Conservation (phyloP, 2,113 vertebrate genomes). For the Tangachromis dhanisi region DNA sequence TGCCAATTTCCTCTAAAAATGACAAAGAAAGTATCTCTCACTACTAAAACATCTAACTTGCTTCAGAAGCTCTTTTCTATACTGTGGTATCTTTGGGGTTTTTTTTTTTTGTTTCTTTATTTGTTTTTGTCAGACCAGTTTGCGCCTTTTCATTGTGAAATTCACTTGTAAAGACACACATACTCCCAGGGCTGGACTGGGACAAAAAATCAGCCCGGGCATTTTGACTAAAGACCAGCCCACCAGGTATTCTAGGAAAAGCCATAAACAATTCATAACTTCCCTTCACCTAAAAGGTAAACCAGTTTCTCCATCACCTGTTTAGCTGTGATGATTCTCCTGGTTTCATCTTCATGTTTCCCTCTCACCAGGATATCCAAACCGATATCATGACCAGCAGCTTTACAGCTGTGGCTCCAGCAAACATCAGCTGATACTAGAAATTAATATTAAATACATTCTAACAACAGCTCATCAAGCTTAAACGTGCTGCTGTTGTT, state of each 20-base stretch:
- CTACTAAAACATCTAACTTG: not conserved
- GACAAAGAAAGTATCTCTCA: not conserved
- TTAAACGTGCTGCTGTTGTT: too few species aligned
- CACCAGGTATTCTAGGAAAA: not conserved
- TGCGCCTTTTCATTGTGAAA: not conserved
- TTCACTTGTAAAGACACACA: not conserved
- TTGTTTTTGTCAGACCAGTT: not conserved
- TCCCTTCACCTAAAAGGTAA: too few species aligned
- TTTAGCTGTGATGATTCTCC: too few species aligned
- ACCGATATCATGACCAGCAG: too few species aligned
- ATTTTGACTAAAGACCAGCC: fast-evolving
- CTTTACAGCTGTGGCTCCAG: too few species aligned
- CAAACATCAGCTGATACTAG: too few species aligned
- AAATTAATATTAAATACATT: too few species aligned
- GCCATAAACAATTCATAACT: fast-evolving
- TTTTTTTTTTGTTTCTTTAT: fast-evolving
- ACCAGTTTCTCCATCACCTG: too few species aligned
- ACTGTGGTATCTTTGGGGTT: fast-evolving
- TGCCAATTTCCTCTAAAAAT: not conserved
- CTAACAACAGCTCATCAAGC: fast-evolving
- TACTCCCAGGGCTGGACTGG: not conserved
- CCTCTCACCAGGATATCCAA: too few species aligned
- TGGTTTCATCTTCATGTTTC: too few species aligned
- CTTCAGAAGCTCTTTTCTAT: not conserved
- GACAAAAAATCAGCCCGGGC: fast-evolving